Percentiles rank a stretch among this genome's conserved stretches.
phyloP scores from a whole-genome alignment of 2,797 vertebrate genomes.

The Pogonophryne albipinna region DNA sequence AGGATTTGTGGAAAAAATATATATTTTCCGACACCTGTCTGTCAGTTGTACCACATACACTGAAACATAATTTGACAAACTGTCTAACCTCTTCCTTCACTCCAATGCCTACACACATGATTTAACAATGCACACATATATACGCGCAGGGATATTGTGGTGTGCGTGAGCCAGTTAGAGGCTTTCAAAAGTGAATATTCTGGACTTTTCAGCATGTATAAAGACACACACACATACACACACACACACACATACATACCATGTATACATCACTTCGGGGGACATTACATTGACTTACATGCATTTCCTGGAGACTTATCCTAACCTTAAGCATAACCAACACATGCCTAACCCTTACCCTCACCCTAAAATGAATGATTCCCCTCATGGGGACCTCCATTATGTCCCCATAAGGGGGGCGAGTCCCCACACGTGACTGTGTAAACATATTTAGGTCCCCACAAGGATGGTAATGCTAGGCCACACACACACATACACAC shows the following conservation, averaged over 20 bases:
- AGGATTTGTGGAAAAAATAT: conserved; percentile 21
- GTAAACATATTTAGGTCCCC: too few relatives aligned
- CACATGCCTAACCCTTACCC: too few relatives aligned
- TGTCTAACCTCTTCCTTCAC: conserved; percentile 15
- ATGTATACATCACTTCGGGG: too few relatives aligned
- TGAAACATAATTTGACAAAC: conserved; percentile 30
- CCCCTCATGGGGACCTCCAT: too few relatives aligned
- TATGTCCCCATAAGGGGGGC: too few relatives aligned
- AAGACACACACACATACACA: conserved; percentile 37
- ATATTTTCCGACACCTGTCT: conserved; percentile 41
- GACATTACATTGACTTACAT: too few relatives aligned
- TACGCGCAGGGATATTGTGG: background rate
- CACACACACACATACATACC: background rate
- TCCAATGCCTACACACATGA: background rate
- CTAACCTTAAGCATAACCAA: too few relatives aligned
- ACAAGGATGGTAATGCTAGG: too few relatives aligned
- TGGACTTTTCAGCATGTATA: conserved; percentile 16
- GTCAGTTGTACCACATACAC: conserved; percentile 28
- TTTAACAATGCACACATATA: conserved; percentile 12
- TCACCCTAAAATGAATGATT: too few relatives aligned
- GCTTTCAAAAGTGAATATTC: conserved; percentile 10
- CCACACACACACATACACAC: background rate
- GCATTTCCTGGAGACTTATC: too few relatives aligned
- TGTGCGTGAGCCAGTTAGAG: background rate
- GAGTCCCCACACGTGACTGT: too few relatives aligned